Percentiles rank a stretch among this genome's conserved stretches.
These are phyloP conservation scores for Cercopithecus mitis DNA, from an alignment of 2,797 vertebrate species.

Conservation along the genomic window DNA sequence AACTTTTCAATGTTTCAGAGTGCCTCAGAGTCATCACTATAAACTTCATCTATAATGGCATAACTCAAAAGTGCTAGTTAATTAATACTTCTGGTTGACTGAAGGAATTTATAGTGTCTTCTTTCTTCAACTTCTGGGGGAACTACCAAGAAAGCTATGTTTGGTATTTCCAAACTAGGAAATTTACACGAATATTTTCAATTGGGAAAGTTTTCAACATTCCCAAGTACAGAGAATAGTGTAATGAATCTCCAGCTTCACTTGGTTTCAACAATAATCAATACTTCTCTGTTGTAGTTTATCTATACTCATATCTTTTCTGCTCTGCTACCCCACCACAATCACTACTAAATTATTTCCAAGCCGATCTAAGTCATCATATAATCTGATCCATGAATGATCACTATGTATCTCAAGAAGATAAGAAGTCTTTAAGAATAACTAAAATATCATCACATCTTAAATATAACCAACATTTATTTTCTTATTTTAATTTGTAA, in stretches of 20 bases:
- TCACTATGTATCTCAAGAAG: constrained; percentile 12
- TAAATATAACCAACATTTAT: not conserved
- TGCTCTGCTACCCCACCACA: not conserved
- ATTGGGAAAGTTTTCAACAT: not conserved
- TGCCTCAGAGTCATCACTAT: not conserved
- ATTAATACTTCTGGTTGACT: not conserved
- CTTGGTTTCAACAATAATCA: not conserved
- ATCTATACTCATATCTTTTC: not conserved
- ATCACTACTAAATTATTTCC: not conserved
- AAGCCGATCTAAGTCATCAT: not conserved
- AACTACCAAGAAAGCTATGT: not conserved
- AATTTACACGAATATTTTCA: not conserved
- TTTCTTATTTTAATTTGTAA: not conserved
- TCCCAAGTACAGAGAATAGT: not conserved
- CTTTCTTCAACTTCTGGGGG: not conserved
- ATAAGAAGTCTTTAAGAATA: constrained; percentile 8
- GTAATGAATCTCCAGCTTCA: not conserved
- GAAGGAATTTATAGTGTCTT: not conserved
- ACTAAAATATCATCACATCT: not conserved
- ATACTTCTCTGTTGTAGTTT: not conserved
- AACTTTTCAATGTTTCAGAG: not conserved
- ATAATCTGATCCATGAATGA: not conserved
- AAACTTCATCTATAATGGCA: not conserved
- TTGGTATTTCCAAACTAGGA: not conserved
- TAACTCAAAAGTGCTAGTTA: not conserved